Percentiles rank a stretch among this genome's conserved stretches.
These are phyloP conservation scores for Seira musarum DNA, from an alignment of 2,888 invertebrate species.

Conservation along the genomic window DNA sequence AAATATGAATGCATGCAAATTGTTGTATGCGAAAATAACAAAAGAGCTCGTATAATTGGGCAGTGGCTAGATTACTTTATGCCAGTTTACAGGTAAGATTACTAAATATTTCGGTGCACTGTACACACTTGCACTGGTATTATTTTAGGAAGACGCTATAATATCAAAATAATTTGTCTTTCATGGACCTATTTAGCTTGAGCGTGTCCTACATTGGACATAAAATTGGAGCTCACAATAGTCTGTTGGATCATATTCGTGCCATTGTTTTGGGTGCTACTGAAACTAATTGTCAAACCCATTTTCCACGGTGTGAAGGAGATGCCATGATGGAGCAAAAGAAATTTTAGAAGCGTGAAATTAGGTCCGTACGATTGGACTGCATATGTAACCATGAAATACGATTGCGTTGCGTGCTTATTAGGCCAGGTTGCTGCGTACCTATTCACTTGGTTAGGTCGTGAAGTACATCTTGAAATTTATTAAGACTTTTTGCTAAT, in stretches of 20 bases:
- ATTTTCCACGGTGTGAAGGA: conserved; percentile 63
- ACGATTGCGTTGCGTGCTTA: no score
- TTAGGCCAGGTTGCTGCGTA: no score
- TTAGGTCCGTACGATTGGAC: no score
- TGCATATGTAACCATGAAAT: no score
- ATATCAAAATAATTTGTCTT: conserved; percentile 17
- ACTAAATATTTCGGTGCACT: neutral
- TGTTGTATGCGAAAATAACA: conserved; percentile 63
- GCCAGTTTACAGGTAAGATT: conserved; percentile 64
- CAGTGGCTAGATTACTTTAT: conserved; percentile 64
- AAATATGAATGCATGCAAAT: conserved; percentile 63
- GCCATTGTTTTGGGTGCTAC: conserved; percentile 64
- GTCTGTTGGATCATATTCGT: conserved; percentile 61
- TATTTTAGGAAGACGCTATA: no score
- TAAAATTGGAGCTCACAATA: conserved; percentile 56
- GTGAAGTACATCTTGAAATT: no score
- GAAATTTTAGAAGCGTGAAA: neutral
- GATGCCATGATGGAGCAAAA: neutral
- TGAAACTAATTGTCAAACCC: conserved; percentile 64
- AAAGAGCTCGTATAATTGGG: conserved; percentile 62
- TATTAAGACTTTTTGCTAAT: no score
- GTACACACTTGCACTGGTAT: no score
- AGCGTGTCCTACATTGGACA: conserved; percentile 60
- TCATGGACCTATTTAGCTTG: conserved; percentile 59
- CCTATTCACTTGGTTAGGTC: no score